Evolutionary conservation across 1,140 invertebrate genomes (phyloP).

Genomic region (Drosophila oshimai): DNA sequence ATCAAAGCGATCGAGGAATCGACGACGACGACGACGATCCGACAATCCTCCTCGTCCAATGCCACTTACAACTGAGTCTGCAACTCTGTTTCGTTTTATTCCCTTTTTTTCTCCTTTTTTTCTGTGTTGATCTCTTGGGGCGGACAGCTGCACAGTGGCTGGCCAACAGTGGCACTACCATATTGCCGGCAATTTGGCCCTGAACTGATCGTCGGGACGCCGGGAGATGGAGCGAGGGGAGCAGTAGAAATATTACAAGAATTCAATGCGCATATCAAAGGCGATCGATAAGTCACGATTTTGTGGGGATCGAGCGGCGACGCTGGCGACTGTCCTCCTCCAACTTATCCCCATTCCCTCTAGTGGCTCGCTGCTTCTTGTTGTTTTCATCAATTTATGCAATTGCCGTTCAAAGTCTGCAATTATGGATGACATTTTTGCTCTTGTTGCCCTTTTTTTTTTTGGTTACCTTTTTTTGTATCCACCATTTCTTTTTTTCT

Average conservation of each 20-base stretch:
- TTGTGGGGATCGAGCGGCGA: conserved; percentile 37
- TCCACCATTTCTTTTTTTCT: neutral
- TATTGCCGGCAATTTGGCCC: conserved; percentile 64
- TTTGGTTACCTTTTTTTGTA: neutral
- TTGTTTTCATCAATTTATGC: conserved; percentile 73
- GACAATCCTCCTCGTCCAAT: neutral
- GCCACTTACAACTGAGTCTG: conserved; percentile 12
- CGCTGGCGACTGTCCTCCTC: conserved; percentile 27
- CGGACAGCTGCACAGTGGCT: conserved; percentile 68
- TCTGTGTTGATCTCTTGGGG: conserved; percentile 34
- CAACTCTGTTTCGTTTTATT: conserved; percentile 13
- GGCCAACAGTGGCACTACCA: conserved; percentile 58
- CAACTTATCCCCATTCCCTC: neutral
- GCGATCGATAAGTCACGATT: conserved; percentile 78
- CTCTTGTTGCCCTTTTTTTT: conserved; percentile 51
- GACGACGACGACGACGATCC: neutral
- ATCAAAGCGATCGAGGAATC: conserved; percentile 39
- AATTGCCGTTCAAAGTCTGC: conserved; percentile 70
- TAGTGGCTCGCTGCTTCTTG: conserved; percentile 9
- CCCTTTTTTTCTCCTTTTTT: conserved; percentile 15
- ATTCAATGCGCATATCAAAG: conserved; percentile 79
- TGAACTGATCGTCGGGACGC: conserved; percentile 38
- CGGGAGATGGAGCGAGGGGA: neutral
- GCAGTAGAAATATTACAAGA: conserved; percentile 70
- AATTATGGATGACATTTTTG: conserved; percentile 75